These are phyloP conservation scores for Chaetorhynchus papuensis DNA, from an alignment of 2,113 vertebrate species.

Conservation along the genomic window DNA sequence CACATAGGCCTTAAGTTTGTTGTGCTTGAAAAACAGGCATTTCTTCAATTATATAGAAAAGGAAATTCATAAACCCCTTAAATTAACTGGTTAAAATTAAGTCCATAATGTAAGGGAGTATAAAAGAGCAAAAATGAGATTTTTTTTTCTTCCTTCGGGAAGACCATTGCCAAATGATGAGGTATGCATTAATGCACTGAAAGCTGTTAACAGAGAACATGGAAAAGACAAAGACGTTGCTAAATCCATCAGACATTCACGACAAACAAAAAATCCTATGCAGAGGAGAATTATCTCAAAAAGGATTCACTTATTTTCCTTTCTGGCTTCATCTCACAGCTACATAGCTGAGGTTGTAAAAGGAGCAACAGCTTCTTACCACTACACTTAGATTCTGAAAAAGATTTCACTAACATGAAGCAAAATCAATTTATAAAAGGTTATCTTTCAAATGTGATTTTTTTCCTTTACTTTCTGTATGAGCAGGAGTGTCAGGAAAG, in stretches of 20 bases:
- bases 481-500: not conserved
- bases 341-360: not conserved
- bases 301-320: not conserved
- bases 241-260: not conserved
- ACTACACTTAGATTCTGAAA: not conserved
- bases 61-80: not conserved
- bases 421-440: not conserved
- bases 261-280: not conserved
- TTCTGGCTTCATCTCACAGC: not conserved
- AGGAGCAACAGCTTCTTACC: not conserved
- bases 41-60: not conserved
- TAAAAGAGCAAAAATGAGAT: not conserved
- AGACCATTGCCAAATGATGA: not conserved
- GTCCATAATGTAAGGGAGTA: not conserved
- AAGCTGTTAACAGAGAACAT: not conserved
- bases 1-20: not conserved
- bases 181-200: not conserved
- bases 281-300: not conserved
- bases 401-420: not conserved
- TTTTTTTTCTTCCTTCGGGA: not conserved
- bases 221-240: not conserved
- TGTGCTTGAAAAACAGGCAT: not conserved
- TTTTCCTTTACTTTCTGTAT: not conserved
- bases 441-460: not conserved
- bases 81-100: not conserved